Conservation (phyloP, 2,797 vertebrate genomes). For the Oceanodroma leucorhoa region DNA sequence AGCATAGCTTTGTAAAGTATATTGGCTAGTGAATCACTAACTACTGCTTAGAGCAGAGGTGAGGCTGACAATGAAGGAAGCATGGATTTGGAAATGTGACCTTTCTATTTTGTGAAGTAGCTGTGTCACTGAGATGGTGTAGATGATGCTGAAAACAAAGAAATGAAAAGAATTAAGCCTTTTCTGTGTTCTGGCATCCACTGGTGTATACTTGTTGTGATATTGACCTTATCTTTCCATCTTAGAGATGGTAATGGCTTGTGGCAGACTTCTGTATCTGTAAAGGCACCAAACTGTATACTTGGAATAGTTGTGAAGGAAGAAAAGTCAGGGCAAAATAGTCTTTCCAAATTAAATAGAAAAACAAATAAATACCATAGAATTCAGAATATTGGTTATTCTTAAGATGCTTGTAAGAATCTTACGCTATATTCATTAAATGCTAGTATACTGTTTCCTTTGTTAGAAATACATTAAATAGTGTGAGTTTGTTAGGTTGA, state of each 20-base stretch:
- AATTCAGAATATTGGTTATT: background rate
- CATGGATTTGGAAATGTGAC: background rate
- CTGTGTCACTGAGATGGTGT: background rate
- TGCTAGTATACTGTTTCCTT: background rate
- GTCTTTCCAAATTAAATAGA: background rate
- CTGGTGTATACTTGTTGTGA: background rate
- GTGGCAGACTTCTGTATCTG: background rate
- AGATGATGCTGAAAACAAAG: background rate
- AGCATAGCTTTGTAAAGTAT: too few species aligned
- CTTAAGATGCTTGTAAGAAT: background rate
- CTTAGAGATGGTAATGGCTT: background rate
- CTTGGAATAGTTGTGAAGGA: background rate
- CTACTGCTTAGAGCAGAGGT: background rate
- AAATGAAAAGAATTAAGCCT: background rate
- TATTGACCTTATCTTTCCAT: background rate
- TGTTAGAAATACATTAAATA: background rate
- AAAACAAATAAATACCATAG: background rate
- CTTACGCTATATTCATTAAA: background rate
- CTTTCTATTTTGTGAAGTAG: background rate
- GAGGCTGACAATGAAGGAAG: background rate
- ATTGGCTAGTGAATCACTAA: background rate
- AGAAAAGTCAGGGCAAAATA: background rate
- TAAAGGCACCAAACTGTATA: background rate
- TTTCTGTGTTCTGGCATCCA: background rate
- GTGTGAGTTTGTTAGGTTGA: background rate